Evolutionary conservation across 2,888 invertebrate genomes (phyloP).

Genomic region (Chouioia cunea): DNA sequence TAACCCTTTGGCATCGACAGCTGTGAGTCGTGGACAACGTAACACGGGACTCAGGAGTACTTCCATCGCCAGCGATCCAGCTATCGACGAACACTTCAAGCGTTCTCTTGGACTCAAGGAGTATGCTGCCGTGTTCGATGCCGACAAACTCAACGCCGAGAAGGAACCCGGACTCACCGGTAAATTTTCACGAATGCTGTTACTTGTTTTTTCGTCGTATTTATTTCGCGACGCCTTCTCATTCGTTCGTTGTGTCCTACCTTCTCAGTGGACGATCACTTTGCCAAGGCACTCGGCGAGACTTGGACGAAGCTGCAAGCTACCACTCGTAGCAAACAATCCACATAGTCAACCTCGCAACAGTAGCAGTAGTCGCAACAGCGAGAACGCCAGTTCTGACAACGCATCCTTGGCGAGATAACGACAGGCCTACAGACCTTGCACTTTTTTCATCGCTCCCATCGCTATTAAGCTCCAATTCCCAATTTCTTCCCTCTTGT

Average conservation of each 20-base stretch:
- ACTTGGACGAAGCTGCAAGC: conserved; percentile 67
- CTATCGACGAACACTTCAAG: conserved; percentile 95
- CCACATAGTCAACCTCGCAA: conserved; percentile 56
- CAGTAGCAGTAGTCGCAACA: conserved; percentile 26
- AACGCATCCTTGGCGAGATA: neutral
- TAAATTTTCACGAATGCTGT: too few species aligned
- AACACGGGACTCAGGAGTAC: conserved; percentile 62
- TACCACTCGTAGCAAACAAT: conserved; percentile 62
- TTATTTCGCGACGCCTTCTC: neutral
- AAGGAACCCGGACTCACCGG: conserved; percentile 66
- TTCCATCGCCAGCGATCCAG: conserved; percentile 77
- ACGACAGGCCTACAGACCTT: neutral
- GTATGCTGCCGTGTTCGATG: conserved; percentile 66
- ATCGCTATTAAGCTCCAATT: neutral
- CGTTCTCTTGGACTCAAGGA: conserved; percentile 86
- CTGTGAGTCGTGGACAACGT: conserved; percentile 60
- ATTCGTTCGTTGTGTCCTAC: neutral
- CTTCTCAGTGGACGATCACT: conserved; percentile 67
- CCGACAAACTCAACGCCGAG: conserved; percentile 55
- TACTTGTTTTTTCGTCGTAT: too few species aligned
- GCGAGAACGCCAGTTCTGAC: conserved; percentile 8
- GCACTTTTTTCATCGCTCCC: neutral
- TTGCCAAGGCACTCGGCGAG: conserved; percentile 66
- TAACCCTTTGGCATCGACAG: too few species aligned
- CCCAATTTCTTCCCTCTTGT: conserved; percentile 1